Evolutionary conservation across 2,113 vertebrate species (phyloP), one percentile per base, ranked within the genome.

Genomic region (Bufo bufo): DNA sequence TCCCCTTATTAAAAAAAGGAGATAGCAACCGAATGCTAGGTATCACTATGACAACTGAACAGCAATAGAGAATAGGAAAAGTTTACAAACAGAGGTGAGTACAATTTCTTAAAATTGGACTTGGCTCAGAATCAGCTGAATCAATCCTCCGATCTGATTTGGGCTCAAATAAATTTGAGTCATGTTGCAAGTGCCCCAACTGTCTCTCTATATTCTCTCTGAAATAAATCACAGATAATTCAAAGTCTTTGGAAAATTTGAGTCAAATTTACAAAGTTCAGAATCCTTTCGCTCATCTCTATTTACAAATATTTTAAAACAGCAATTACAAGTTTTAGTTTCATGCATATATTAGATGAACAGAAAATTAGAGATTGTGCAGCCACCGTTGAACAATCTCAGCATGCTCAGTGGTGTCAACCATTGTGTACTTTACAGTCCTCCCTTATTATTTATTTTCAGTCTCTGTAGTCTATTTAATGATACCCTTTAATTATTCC

Each of bases 401-500:
- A 20, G 23, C 56, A 47, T 19, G 56, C 56, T 61, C 33, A 61
- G 58, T 59, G 33, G 79, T 82, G 43, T 82, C n/a, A 54, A 23
- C 50, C 50, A 78, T 33, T 54, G 11, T 78, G 20, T 78, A 54
- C 20, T 6, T 6, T 3, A 11, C 50, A 23, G 2, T 23, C 11
- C 49, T 56, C 11, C 49, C 19, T 33, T 78, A 78, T 56, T 78
- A 78, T 56, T 54, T 23, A 19, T 52, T 77, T 56, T 54, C 16
- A 20, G 19, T 13, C 10, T 78, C 19, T 0, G 2, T 78, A n/a
- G 19, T 78, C 77, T 78, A 78, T 78, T 78, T 78, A 23, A 23
- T 54, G 14, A 78, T 54, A 78, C 19, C 77, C 77, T 54, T n/a
- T 78, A 78, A 78, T 78, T 78, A 54, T 78, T 52, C 50, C 20